These are phyloP conservation scores for Rhodinocichla rosea DNA, from an alignment of 2,113 vertebrate species.

Conservation along the genomic window DNA sequence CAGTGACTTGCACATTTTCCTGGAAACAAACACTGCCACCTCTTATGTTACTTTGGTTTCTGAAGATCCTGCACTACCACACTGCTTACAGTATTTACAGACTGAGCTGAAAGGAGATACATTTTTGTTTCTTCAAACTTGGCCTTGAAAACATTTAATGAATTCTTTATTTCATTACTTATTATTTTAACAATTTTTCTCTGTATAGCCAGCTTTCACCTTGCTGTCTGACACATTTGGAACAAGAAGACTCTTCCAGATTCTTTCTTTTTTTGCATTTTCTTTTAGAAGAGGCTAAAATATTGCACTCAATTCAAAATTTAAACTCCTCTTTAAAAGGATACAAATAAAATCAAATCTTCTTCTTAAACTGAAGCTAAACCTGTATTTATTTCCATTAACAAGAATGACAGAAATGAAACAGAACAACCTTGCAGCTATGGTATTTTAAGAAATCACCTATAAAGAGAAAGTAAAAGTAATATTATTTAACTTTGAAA, in stretches of 20 bases:
- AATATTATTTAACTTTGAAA: background rate
- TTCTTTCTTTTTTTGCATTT: background rate
- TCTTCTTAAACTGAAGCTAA: background rate
- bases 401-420: background rate
- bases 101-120: background rate
- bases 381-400: background rate
- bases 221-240: background rate
- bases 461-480: background rate
- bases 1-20: background rate
- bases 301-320: background rate
- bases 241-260: background rate
- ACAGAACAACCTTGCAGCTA: background rate
- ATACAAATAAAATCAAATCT: background rate
- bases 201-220: background rate
- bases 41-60: background rate
- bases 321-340: background rate
- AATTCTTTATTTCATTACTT: background rate
- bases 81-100: background rate
- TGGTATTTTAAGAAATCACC: background rate
- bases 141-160: background rate
- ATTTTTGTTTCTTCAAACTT: background rate
- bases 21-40: background rate
- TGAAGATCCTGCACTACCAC: background rate
- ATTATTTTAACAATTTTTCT: background rate
- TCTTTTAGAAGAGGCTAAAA: background rate